These are phyloP conservation scores for Anarhynchus alexandrinus DNA, from an alignment of 2,113 vertebrate species.

Conservation along the genomic window DNA sequence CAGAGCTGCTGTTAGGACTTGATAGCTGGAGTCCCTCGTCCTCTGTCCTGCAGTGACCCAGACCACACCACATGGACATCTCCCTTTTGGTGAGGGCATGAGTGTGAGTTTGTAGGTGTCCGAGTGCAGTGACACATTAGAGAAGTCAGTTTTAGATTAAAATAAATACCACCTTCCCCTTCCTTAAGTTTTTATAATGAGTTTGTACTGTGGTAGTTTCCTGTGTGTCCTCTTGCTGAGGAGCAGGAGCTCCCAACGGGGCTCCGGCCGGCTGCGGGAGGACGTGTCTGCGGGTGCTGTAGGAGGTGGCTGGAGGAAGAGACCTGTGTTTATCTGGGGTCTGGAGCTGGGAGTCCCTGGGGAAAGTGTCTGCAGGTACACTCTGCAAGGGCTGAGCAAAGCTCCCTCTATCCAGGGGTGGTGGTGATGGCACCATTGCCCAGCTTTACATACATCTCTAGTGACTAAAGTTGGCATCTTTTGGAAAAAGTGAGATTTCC, in stretches of 20 bases:
- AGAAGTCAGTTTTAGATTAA: neutral
- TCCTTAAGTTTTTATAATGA: neutral
- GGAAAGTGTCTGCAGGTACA: neutral
- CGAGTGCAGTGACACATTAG: neutral
- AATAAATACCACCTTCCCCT: neutral
- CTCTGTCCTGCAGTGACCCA: neutral
- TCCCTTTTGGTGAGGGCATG: neutral
- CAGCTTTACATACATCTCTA: neutral
- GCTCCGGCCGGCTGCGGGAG: rapidly evolving
- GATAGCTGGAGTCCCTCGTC: neutral
- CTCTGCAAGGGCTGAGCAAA: neutral
- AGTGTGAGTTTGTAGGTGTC: neutral
- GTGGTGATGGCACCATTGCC: neutral
- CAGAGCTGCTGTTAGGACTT: neutral
- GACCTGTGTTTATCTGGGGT: neutral
- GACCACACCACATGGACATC: neutral
- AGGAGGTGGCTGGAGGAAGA: neutral
- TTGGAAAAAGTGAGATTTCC: neutral
- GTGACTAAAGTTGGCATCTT: neutral
- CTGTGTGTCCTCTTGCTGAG: neutral
- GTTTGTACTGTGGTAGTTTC: neutral
- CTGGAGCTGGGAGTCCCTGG: neutral
- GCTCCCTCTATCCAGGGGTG: neutral
- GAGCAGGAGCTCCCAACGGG: neutral
- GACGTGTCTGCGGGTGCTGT: neutral